Base-by-base conservation (phyloP, 2,888 invertebrate genomes). In the Blastobasis lacticolella region DNA sequence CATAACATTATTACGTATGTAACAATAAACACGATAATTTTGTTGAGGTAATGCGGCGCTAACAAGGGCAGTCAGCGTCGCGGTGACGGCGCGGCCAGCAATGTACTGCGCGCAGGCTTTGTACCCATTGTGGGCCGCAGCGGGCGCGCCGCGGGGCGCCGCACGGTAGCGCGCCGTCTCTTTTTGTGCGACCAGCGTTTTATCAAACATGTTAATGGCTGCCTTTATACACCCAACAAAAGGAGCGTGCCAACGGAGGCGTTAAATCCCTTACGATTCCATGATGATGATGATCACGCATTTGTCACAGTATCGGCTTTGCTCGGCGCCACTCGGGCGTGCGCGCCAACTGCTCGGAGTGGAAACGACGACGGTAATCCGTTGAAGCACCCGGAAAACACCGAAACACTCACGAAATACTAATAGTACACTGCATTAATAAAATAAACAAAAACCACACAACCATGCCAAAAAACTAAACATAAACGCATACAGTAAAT, bases 181-280 rank as follows among this genome's bases (percentile, higher is more conserved):
- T 87, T 87, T 85, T 87, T 88, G 79, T 87, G 73, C 75, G 69
- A 62, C 76, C 80, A 81, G 75, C 82, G 73, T 86, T 82, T 81
- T 84, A 88, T 85, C 86, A 87, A 88, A 87, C 86, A 87, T 81
- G 80, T 81, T 87, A 86, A 87, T 88, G 87, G 85, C 71, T 81
- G 81, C 83, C 84, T 81, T 87, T 87, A 84, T 86, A 75, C 69
- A 71, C 64, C 75, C 81, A 83, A 88, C 87, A 88, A 87, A 87
- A 81, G 85, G 78, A 88, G 84, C 79, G 84, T 84, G 88, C 83
- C 78, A 88, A 87, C 81, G 71, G 82, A 88, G 84, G 88, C 88
- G 88, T 89, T 87, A 89, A 89, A 89, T 89, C 88, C 88, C 84
- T 87, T 81, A 85, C 86, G 83, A 87, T 84, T 84, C 81, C 78